These are phyloP conservation scores for Isotomurus palustris DNA, from an alignment of 2,888 invertebrate species.

Conservation along the genomic window DNA sequence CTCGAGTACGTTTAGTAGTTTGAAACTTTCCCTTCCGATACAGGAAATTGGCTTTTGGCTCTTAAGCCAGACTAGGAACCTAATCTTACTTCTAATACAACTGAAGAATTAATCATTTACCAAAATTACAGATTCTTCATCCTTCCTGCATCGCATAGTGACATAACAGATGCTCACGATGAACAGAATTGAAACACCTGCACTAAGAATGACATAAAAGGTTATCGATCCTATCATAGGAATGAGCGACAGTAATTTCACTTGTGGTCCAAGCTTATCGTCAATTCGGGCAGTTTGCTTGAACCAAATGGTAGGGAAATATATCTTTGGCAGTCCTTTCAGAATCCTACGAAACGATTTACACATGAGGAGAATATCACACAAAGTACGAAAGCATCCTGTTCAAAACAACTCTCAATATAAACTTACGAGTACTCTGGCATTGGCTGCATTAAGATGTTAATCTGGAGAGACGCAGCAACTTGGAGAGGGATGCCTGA, in stretches of 20 bases:
- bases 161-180: conserved; percentile 49
- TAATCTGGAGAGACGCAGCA: conserved; percentile 71
- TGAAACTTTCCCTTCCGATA: no score
- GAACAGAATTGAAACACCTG: conserved; percentile 51
- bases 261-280: conserved; percentile 56
- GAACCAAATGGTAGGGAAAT: conserved; percentile 73
- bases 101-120: conserved; percentile 23
- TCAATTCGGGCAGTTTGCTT: conserved; percentile 61
- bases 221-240: conserved; percentile 57
- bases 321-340: conserved; percentile 54
- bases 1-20: no score
- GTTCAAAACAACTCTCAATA: not conserved
- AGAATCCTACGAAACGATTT: conserved; percentile 54
- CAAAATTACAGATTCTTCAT: conserved; percentile 46
- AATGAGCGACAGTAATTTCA: conserved; percentile 56
- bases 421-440: conserved; percentile 60
- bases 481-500: conserved; percentile 74
- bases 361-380: not conserved
- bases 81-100: no score
- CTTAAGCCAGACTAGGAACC: no score
- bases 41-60: no score
- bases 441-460: conserved; percentile 65
- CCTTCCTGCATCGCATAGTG: conserved; percentile 39
- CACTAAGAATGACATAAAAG: conserved; percentile 55
- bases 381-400: not conserved